Base-by-base conservation (phyloP, 92 coral and sea anemone species). In the Montipora capitata region DNA sequence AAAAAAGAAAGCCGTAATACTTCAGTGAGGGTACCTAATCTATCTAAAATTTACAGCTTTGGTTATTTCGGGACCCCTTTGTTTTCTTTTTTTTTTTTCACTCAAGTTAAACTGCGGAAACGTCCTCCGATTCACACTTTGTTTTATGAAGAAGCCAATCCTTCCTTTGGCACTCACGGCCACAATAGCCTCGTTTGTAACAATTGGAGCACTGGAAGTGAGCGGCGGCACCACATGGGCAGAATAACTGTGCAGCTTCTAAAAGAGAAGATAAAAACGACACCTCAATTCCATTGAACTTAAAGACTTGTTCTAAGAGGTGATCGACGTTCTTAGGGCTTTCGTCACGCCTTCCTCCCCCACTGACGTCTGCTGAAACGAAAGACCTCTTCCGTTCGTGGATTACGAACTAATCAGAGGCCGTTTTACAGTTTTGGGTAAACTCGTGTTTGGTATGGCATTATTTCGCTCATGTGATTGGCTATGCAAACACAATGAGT, bases 131-230 rank as follows among this genome's bases (percentile, higher is more conserved):
- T 57, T 58, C 79, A 58, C 89, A 85, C 27, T 54, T 18, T 48
- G n/a, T 89, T 58, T 76, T 84, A 77, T 94, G 96, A 54, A 71
- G 15, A 43, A 39, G 79, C 95, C 96, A 91, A 93, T 94, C 95
- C 72, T 68, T 94, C 80, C 75, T 4, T 68, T 94, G 96, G 68
- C 96, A 94, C 43, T 91, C 93, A 20, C 87, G 95, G 83, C 95
- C 93, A 88, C 96, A 94, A 85, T 94, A 94, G 35, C 96, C 96
- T 5, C 88, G 94, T 18, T 73, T 86, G 80, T 76, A 77, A 45
- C 96, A 94, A 5, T 76, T 85, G 68, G 95, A 91, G 85, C 96
- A 94, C 87, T 83, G 90, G 93, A 94, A 94, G 86, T 84, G 88
- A 61, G 95, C 93, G 11, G 83, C 83, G 38, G 78, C 65, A 11